Evolutionary conservation across 2,113 vertebrate genomes (phyloP), one percentile per base, ranked within the genome.

Genomic region (Microcebus murinus): DNA sequence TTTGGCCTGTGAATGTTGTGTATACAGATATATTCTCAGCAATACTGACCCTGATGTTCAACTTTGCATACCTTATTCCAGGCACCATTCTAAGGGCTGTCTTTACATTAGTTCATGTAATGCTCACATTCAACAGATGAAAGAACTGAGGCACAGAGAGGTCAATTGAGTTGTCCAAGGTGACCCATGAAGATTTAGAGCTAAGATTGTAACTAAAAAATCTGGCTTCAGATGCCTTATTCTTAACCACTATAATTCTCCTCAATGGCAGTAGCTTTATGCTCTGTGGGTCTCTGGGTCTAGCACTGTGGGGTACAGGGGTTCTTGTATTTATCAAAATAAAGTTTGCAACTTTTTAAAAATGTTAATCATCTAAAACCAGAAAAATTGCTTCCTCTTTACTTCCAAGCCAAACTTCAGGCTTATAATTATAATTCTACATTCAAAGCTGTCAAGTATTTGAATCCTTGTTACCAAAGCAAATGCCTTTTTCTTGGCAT

Each of bases 391-490:
- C 20, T 93, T 96, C 29, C 34, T 77, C 14, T 91, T 79, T 79
- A 59, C 39, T 93, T 96, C n/a, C 36, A 82, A 96, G 73, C 12
- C 80, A 91, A 88, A 91, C 31, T 91, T 89, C 50, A 91, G 36
- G 4, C 42, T 94, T 92, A 10, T 86, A 91, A 84, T 97, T 94
- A 67, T 34, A 89, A 68, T 90, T 73, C 21, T 68, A 42, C 15
- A 57, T 77, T 48, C 81, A 55, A 96, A 48, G 17, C 63, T 93
- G 57, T 21, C 90, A 70, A 68, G 1, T 71, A 23, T 82, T 91
- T 89, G 61, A 87, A 55, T 83, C 15, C 55, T 82, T 71, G 76
- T 97, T 95, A 85, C 70, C 80, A 97, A 93, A 97, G 83, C 86
- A 97, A 84, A 93, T 39, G 23, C 23, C 9, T 91, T 83, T 86